These are phyloP conservation scores for Acropternis orthonyx DNA, from an alignment of 2,797 vertebrate species.

Conservation along the genomic window DNA sequence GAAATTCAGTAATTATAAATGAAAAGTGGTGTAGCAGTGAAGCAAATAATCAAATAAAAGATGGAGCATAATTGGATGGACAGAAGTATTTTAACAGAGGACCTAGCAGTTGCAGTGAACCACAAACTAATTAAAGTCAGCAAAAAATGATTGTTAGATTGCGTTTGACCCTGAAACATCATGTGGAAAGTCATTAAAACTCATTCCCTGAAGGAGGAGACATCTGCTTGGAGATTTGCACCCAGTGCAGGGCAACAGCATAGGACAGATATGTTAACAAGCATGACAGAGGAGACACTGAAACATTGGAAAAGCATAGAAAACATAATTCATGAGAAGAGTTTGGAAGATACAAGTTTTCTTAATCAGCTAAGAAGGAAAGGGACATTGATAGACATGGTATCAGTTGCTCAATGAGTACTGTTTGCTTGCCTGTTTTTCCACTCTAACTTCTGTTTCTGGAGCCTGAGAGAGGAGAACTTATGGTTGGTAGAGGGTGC, in stretches of 20 bases:
- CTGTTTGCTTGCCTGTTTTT: not conserved
- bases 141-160: not conserved
- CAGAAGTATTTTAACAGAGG: not conserved
- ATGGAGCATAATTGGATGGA: not conserved
- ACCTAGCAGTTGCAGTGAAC: not conserved
- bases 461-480: not conserved
- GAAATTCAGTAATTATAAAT: not conserved
- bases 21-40: slow-evolving; percentile 11
- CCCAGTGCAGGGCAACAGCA: not conserved
- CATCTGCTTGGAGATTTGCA: not conserved
- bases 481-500: rapidly evolving
- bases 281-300: not conserved
- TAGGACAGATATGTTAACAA: not conserved
- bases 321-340: not conserved
- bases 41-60: slow-evolving; percentile 39
- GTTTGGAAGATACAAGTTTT: not conserved
- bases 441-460: not conserved
- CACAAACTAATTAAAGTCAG: slow-evolving; percentile 13
- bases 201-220: not conserved
- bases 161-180: not conserved
- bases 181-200: not conserved
- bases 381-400: not conserved
- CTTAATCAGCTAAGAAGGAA: not conserved
- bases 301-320: not conserved
- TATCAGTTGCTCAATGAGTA: not conserved